phyloP scores from a whole-genome alignment of 2,888 invertebrate species.

The Athalia circularis region DNA sequence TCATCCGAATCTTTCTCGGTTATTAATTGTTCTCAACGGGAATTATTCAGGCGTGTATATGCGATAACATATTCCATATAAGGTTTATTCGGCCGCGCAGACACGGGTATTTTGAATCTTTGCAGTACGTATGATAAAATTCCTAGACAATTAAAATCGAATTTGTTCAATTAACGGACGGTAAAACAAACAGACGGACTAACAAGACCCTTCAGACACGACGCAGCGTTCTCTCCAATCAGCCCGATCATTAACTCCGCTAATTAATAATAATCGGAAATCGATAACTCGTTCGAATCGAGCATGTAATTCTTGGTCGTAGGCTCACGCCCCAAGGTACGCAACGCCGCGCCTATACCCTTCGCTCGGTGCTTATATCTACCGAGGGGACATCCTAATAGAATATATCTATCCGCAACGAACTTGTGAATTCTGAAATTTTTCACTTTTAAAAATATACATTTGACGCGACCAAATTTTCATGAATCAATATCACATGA shows the following conservation, averaged over 20 bases:
- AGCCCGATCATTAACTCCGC: slow-evolving; percentile 67
- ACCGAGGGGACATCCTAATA: not conserved
- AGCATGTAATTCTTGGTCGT: slow-evolving; percentile 8
- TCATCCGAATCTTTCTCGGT: not conserved
- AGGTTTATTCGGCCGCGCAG: not conserved
- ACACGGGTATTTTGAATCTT: not conserved
- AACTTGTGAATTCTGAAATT: too few species aligned
- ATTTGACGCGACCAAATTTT: too few species aligned
- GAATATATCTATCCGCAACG: not conserved
- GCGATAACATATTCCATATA: not conserved
- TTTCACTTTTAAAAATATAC: too few species aligned
- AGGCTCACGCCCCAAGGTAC: slow-evolving; percentile 1
- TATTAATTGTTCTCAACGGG: not conserved
- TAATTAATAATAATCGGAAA: slow-evolving; percentile 69
- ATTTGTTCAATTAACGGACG: slow-evolving; percentile 49
- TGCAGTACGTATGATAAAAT: not conserved
- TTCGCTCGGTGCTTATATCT: not conserved
- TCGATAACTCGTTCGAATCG: slow-evolving; percentile 56
- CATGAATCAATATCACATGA: too few species aligned
- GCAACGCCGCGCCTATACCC: slow-evolving; percentile 1
- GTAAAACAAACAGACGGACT: slow-evolving; percentile 57
- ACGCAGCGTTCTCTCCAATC: slow-evolving; percentile 61
- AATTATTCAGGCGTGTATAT: not conserved
- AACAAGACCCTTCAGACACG: slow-evolving; percentile 69
- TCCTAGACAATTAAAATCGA: slow-evolving; percentile 53